Evolutionary conservation across 2,888 invertebrate species (phyloP).

Genomic region (Lasioglossum zephyrum): DNA sequence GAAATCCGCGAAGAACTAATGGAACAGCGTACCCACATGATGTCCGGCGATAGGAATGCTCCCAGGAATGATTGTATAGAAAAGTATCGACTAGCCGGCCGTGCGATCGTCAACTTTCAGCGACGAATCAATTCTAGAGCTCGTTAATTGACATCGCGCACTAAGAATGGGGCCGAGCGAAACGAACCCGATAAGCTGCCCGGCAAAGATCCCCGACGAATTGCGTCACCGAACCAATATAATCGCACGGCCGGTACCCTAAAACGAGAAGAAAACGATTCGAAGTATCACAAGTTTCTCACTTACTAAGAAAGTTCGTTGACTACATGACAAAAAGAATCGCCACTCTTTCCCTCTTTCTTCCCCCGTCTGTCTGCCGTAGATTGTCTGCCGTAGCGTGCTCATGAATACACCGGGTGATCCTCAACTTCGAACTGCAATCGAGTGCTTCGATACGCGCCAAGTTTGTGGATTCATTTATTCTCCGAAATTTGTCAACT

Average conservation of each 20-base stretch:
- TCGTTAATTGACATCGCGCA: conserved; percentile 7
- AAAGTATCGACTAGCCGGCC: not conserved
- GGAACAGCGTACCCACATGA: conserved; percentile 17
- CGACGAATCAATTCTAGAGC: not conserved
- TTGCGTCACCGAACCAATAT: not conserved
- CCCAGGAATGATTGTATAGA: conserved; percentile 35
- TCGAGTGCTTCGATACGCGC: too few species aligned
- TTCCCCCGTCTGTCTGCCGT: conserved; percentile 11
- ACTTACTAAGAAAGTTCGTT: conserved; percentile 60
- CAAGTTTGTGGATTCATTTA: too few species aligned
- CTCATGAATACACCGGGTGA: conserved; percentile 14
- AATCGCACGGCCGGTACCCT: conserved; percentile 26
- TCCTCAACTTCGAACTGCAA: not conserved
- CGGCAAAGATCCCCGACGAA: too few species aligned
- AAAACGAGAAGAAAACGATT: conserved; percentile 36
- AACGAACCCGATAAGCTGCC: not conserved
- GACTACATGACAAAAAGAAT: conserved; percentile 68
- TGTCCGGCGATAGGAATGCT: conserved; percentile 40
- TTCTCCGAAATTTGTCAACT: too few species aligned
- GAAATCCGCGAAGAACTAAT: not conserved
- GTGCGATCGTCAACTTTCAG: conserved; percentile 26
- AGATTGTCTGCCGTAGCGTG: conserved; percentile 18
- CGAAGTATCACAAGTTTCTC: conserved; percentile 54
- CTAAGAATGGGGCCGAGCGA: not conserved
- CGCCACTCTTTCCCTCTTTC: conserved; percentile 44